Evolutionary conservation across 2,797 vertebrate genomes (phyloP), one percentile per base, ranked within the genome.

Genomic region (Liasis olivaceus): DNA sequence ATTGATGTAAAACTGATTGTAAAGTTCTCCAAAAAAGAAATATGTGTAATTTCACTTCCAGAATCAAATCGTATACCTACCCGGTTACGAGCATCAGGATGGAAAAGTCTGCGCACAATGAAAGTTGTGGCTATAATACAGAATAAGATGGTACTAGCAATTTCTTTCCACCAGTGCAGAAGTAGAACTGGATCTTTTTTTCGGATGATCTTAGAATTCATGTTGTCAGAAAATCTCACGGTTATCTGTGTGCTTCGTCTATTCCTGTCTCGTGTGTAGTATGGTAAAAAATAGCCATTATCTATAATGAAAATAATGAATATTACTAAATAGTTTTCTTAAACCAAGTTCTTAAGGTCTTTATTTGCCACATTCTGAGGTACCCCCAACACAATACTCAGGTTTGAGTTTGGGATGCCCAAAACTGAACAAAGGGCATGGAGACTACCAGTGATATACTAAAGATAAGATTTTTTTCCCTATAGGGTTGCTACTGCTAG

Each of bases 161-260:
- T 99, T 95, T 99, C 99, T 54, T 99, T 99, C 99, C 99, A 99
- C 99, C 99, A 99, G 60, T 99, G 99, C 86, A 99, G 97, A 85
- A 99, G 98, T 72, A 99, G 98, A 85, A 99, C 98, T 0, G 99
- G 99, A 95, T 99, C 99, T 96, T 99, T 99, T 24, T 98, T 99
- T 85, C 98, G 97, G 89, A 98, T 95, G 56, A 97, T 98, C 6
- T 97, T 97, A 87, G 97, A 97, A 12, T 93, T 97, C 0, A 96
- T 95, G 4, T 97, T 97, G 24, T 98, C 97, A 51, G 97, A 97
- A 93, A 98, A 98, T 6, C 99, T 96, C 93, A 99, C 97, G 0
- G 98, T 99, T 47, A 99, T 98, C 6, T 98, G 98, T 0, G 98
- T 98, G 95, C 98, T 98, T 0, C 99, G 98, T 72, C 98, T 98